phyloP scores from a whole-genome alignment of 92 coral and sea anemone species.

The Epizoanthus stellaris region DNA sequence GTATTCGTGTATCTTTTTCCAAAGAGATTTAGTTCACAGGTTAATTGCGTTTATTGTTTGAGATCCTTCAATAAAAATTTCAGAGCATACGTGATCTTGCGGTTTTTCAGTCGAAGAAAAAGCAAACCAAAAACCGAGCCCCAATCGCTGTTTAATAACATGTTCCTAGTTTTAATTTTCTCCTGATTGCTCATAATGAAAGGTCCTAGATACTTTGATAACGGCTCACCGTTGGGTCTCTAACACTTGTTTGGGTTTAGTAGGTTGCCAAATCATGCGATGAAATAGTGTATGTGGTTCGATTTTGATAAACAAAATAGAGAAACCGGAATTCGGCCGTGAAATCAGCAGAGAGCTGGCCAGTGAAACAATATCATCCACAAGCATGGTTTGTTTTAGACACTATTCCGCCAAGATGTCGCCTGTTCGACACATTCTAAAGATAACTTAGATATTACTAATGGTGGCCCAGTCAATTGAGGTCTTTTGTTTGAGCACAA shows the following conservation, averaged over 20 bases:
- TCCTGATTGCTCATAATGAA: conserved; percentile 73
- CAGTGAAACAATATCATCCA: conserved; percentile 91
- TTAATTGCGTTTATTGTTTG: conserved; percentile 31
- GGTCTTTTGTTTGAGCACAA: conserved; percentile 92
- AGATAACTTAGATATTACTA: conserved; percentile 97
- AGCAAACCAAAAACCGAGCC: not conserved
- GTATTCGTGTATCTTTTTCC: conserved; percentile 72
- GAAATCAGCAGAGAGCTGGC: conserved; percentile 70
- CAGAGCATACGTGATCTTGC: conserved; percentile 40
- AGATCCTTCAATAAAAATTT: conserved; percentile 27
- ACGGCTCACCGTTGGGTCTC: conserved; percentile 55
- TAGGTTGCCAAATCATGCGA: conserved; percentile 35
- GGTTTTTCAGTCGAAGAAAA: conserved; percentile 33
- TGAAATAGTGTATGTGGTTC: conserved; percentile 46
- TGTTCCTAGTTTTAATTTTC: conserved; percentile 11
- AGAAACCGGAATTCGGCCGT: conserved; percentile 84
- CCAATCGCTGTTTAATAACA: not conserved
- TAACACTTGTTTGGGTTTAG: conserved; percentile 45
- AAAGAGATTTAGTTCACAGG: conserved; percentile 58
- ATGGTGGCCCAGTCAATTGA: conserved; percentile 98
- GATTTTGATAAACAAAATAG: conserved; percentile 82
- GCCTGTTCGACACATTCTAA: conserved; percentile 98
- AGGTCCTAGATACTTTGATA: conserved; percentile 79
- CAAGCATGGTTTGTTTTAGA: conserved; percentile 99
- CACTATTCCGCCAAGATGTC: conserved; percentile 98